phyloP scores from a whole-genome alignment of 2,113 vertebrate species.

The Sminthopsis crassicaudata region DNA sequence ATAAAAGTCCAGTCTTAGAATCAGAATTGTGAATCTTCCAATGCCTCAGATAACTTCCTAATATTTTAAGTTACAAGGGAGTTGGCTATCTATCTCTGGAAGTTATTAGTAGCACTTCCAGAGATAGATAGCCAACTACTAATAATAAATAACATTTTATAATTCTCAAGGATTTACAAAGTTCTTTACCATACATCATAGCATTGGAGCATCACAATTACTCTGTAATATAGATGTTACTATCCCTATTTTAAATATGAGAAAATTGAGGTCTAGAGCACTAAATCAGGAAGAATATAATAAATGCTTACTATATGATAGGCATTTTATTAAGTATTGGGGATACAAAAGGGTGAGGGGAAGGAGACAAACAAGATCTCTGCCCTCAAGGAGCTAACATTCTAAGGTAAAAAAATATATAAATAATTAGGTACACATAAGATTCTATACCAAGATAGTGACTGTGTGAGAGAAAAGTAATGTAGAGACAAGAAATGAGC shows the following conservation, averaged over 20 bases:
- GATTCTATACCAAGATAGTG: no score
- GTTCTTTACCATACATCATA: neutral
- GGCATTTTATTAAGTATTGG: no score
- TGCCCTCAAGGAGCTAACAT: no score
- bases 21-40: neutral
- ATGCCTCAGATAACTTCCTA: neutral
- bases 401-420: no score
- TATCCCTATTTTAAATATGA: neutral
- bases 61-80: neutral
- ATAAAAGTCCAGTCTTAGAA: neutral
- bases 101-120: no score
- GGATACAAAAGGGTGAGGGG: no score
- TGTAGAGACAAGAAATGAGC: no score
- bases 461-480: no score
- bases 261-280: neutral
- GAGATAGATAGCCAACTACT: no score
- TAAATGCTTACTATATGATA: no score
- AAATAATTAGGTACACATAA: no score
- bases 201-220: neutral
- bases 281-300: neutral
- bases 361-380: no score
- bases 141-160: constrained; percentile 3
- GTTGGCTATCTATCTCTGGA: neutral
- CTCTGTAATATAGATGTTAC: neutral
- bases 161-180: neutral